Evolutionary conservation across 2,797 vertebrate genomes (phyloP).

Genomic region (Otus scops): DNA sequence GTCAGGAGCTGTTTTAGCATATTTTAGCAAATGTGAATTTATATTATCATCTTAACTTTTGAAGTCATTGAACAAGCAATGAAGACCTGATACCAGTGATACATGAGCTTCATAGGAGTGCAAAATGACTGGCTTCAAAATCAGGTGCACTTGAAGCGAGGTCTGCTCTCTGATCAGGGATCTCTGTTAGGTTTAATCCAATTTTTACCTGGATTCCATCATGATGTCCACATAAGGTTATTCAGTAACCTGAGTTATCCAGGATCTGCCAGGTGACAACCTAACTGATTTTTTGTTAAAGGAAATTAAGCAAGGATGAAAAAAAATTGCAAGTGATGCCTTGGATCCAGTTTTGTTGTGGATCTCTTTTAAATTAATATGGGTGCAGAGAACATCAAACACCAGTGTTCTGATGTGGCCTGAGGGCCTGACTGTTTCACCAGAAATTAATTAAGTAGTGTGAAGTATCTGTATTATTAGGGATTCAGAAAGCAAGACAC

Average conservation of each 20-base stretch:
- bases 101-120: neutral
- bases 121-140: neutral
- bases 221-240: neutral
- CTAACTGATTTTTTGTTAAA: neutral
- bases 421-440: neutral
- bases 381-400: neutral
- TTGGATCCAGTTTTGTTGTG: neutral
- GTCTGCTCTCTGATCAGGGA: neutral
- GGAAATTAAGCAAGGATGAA: neutral
- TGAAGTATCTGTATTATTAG: neutral
- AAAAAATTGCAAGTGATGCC: neutral
- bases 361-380: neutral
- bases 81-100: neutral
- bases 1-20: neutral
- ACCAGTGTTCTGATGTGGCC: neutral
- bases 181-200: neutral
- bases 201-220: neutral
- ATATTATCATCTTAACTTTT: neutral
- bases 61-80: neutral
- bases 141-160: neutral
- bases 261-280: neutral
- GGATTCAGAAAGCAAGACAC: neutral
- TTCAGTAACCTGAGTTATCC: neutral
- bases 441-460: neutral
- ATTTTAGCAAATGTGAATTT: neutral